Evolutionary conservation across 2,113 vertebrate genomes (phyloP).

Genomic region (Mirza zaza): DNA sequence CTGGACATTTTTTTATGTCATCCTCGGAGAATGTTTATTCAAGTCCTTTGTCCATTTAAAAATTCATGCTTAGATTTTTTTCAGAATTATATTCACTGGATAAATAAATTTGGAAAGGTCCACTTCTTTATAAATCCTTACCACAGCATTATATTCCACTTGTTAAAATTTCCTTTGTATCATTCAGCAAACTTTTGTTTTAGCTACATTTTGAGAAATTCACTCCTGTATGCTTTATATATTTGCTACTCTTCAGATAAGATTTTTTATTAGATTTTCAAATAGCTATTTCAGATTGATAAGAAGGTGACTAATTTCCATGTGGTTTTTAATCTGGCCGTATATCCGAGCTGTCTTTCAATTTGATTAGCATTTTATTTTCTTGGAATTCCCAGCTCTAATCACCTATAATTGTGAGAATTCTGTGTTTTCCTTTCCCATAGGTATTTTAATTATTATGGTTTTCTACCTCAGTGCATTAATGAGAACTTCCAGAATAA

Average conservation of each 20-base stretch:
- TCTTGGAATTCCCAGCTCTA: background rate
- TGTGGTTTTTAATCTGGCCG: background rate
- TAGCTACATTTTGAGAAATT: background rate
- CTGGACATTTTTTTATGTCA: background rate
- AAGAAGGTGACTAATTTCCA: background rate
- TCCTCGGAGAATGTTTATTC: background rate
- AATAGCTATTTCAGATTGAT: background rate
- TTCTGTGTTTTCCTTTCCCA: background rate
- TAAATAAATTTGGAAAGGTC: background rate
- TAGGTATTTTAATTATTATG: background rate
- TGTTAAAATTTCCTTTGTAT: background rate
- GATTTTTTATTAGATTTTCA: background rate
- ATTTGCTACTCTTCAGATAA: background rate
- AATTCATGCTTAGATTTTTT: background rate
- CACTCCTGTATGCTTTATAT: background rate
- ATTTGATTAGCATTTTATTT: background rate
- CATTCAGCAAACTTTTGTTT: background rate
- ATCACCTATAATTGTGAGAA: background rate
- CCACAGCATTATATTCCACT: background rate
- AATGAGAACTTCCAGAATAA: background rate
- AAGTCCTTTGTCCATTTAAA: background rate
- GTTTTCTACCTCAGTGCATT: background rate
- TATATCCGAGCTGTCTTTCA: background rate
- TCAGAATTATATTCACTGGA: background rate
- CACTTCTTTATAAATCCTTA: background rate